Conservation (phyloP, 2,113 vertebrate genomes). For the Pagrus major region DNA sequence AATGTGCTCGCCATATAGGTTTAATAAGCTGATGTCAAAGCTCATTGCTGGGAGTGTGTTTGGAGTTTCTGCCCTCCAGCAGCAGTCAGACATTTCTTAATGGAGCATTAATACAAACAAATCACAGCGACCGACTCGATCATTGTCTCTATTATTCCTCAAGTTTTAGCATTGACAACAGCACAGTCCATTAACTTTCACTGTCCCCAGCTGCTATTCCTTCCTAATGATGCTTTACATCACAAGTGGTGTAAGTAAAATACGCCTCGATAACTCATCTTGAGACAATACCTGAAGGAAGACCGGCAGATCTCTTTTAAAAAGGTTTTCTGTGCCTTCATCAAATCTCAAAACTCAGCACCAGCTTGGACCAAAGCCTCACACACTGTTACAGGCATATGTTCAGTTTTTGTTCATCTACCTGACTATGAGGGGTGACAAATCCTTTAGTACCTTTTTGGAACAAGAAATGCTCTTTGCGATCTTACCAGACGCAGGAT, state of each 20-base stretch:
- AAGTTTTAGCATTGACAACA: constrained; percentile 55
- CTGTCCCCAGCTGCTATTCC: constrained; percentile 49
- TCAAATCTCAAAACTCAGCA: not conserved
- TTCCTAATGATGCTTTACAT: constrained; percentile 41
- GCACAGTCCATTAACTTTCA: constrained; percentile 55
- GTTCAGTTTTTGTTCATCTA: not conserved
- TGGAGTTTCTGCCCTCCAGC: constrained; percentile 37
- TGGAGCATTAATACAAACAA: constrained; percentile 48
- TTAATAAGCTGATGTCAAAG: constrained; percentile 38
- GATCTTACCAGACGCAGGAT: not conserved
- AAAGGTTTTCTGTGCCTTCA: not conserved
- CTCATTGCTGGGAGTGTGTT: constrained; percentile 24
- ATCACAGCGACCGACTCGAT: constrained; percentile 35
- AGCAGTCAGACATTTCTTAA: constrained; percentile 27
- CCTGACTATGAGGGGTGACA: not conserved
- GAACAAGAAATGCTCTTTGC: no score
- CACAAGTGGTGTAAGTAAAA: constrained; percentile 19
- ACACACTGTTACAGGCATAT: not conserved
- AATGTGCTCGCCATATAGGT: constrained; percentile 18
- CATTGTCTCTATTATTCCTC: constrained; percentile 32
- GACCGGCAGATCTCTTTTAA: not conserved
- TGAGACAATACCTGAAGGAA: constrained; percentile 15
- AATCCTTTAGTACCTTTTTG: constrained; percentile 6
- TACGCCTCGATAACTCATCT: constrained; percentile 23
- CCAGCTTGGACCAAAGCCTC: not conserved